Conservation (phyloP, 2,888 invertebrate species). For the Chesias legatella region DNA sequence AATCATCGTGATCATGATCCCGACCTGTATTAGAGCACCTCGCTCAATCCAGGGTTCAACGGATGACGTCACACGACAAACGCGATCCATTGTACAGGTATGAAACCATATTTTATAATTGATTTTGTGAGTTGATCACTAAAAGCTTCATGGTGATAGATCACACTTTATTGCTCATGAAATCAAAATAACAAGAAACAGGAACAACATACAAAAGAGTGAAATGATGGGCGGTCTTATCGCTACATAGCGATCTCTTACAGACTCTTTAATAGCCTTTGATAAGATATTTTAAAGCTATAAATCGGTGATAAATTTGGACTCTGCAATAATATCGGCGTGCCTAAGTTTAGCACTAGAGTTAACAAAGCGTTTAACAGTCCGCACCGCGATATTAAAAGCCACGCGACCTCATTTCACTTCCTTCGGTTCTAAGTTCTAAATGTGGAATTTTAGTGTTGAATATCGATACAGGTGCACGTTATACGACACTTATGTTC, state of each 20-base stretch:
- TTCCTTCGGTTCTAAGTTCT: constrained; percentile 67
- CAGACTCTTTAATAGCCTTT: no score
- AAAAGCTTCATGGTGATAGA: background rate
- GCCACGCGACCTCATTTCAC: constrained; percentile 66
- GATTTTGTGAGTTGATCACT: background rate
- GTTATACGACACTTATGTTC: constrained; percentile 17
- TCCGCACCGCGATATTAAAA: constrained; percentile 67
- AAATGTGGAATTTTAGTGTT: constrained; percentile 36
- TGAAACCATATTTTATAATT: no score
- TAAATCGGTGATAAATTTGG: no score
- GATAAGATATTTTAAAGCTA: no score
- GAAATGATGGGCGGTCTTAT: no score
- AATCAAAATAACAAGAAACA: no score
- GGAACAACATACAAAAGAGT: no score
- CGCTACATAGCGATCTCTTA: no score
- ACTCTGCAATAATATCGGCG: constrained; percentile 1
- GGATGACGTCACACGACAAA: constrained; percentile 87
- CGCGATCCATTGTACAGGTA: constrained; percentile 86
- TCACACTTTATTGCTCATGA: no score
- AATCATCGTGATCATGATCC: constrained; percentile 75
- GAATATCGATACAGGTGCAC: constrained; percentile 29
- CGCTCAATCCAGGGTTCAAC: constrained; percentile 87
- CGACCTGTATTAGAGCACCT: constrained; percentile 86
- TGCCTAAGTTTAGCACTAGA: constrained; percentile 22
- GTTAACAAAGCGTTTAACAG: constrained; percentile 38